Evolutionary conservation across 1,140 invertebrate species (phyloP).

Genomic region (Bombus pascuorum): DNA sequence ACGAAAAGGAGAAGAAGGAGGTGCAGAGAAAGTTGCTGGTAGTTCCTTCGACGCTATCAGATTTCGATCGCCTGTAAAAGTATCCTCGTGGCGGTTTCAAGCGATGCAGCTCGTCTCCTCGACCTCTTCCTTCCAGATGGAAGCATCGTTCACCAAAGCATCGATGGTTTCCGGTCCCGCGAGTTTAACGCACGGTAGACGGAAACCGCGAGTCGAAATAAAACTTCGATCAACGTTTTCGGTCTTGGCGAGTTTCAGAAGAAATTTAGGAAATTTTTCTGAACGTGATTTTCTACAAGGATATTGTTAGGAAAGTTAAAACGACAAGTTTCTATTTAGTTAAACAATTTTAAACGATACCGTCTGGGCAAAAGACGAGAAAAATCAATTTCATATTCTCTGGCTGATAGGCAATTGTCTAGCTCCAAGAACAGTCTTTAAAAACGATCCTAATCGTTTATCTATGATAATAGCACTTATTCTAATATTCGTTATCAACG

Average conservation of each 20-base stretch:
- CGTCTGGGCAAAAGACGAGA: too few relatives aligned
- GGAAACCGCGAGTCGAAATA: background rate
- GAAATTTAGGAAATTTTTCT: background rate
- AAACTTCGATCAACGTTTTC: background rate
- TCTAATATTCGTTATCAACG: background rate
- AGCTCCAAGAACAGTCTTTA: too few relatives aligned
- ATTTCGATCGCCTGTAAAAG: slow-evolving; percentile 25
- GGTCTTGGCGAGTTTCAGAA: background rate
- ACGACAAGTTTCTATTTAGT: too few relatives aligned
- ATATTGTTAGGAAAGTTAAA: background rate
- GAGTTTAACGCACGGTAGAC: background rate
- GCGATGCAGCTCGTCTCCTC: too few relatives aligned
- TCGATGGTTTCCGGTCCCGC: background rate
- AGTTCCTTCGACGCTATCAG: background rate
- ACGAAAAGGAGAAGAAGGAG: background rate
- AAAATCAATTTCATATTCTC: too few relatives aligned
- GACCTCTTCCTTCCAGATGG: background rate
- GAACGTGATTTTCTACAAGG: background rate
- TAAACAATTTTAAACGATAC: too few relatives aligned
- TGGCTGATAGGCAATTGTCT: too few relatives aligned
- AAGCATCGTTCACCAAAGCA: background rate
- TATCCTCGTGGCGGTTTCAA: background rate
- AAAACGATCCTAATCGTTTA: too few relatives aligned
- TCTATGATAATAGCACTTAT: too few relatives aligned
- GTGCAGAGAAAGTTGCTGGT: background rate